Evolutionary conservation across 2,797 vertebrate species (phyloP), one percentile per base, ranked within the genome.

Genomic region (Hipposideros larvatus): DNA sequence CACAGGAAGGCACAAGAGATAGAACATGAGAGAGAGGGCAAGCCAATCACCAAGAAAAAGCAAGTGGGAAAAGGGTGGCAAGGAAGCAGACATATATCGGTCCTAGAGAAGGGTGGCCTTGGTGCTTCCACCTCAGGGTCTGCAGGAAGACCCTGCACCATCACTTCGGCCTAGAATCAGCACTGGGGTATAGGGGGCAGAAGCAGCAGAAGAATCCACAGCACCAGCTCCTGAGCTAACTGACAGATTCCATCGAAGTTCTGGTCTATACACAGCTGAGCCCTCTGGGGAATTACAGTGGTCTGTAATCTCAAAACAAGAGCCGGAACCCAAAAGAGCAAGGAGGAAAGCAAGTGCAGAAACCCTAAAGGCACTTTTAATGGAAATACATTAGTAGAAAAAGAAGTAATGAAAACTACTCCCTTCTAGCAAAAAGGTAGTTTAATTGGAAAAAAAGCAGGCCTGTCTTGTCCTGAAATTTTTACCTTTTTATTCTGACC

Each of bases 361-460:
- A 77, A 78, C 22, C 4, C 73, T 90, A 48, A 87, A 74, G 77
- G 89, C 34, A 87, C 22, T 63, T 96, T 53, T 90, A 95, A 88
- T 87, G 66, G 34, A 78, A 94, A 87, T 57, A 86, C 22, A 87
- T 61, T 24, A 83, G 46, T 80, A 57, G 63, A 70, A 71, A 71
- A 78, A 53, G 16, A 61, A 59, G 14, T 92, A 87, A 90, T 31
- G 15, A 85, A 79, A 89, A 91, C 65, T 53, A 71, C 7, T 86
- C 57, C 34, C 89, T 73, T 86, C 61, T 51, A 41, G 34, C 59
- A 75, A 93, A 94, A 92, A 78, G 1, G 8, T 11, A 92, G 22
- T 57, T 87, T 75, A 71, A 82, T 16, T 46, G 11, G n/a, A 24
- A 89, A 84, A 87, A 91, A 95, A 89, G 41, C 28, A 91, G 66